Evolutionary conservation across 2,113 vertebrate species (phyloP).

Genomic region (Sclerurus mexicanus): DNA sequence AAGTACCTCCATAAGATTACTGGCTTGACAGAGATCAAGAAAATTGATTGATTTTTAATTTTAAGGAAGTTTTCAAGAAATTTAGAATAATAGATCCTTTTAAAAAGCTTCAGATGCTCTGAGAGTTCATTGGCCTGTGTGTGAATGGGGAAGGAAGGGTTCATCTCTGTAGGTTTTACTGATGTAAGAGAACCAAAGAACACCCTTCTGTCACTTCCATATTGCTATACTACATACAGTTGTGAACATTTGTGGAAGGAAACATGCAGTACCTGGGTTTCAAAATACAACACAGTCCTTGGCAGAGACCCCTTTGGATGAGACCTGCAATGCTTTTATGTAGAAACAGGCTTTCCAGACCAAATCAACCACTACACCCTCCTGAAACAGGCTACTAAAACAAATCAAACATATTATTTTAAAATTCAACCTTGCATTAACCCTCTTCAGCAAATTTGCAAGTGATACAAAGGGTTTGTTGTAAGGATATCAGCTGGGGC

Average conservation of each 20-base stretch:
- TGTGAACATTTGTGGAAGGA: neutral
- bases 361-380: neutral
- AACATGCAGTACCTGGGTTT: neutral
- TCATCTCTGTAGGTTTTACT: neutral
- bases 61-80: neutral
- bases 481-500: neutral
- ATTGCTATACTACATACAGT: neutral
- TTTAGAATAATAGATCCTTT: neutral
- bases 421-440: neutral
- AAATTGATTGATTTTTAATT: neutral
- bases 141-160: neutral
- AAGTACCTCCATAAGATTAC: neutral
- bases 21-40: neutral
- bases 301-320: neutral
- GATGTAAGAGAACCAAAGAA: neutral
- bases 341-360: neutral
- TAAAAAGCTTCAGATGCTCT: neutral
- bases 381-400: neutral
- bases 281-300: neutral
- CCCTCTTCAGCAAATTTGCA: neutral
- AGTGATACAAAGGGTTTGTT: neutral
- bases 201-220: neutral
- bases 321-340: neutral
- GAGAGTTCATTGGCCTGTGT: accelerated
- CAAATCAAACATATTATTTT: neutral